A percentile compares a stretch with the other conserved stretches of the same genome.
phyloP scores from a whole-genome alignment of 2,113 vertebrate species.

The Salvelinus sp. region DNA sequence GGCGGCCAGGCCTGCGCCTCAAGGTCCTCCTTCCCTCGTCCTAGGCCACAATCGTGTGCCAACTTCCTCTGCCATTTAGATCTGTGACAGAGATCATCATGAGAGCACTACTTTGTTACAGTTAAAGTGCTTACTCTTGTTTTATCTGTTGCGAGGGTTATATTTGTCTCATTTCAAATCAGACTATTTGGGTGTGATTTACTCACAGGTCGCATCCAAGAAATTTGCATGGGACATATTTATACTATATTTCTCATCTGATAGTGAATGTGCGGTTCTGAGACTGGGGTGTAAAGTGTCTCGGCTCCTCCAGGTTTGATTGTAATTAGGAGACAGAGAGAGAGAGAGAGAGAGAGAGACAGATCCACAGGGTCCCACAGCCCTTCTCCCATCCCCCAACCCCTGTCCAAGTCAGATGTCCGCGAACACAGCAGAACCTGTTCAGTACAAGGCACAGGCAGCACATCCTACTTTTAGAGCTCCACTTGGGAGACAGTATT shows the following conservation, averaged over 20 bases:
- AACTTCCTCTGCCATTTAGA: neutral
- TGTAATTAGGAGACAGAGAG: conserved; percentile 61
- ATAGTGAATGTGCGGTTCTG: neutral
- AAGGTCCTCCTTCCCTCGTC: neutral
- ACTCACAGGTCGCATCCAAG: neutral
- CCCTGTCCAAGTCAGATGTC: conserved; percentile 35
- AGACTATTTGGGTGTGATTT: neutral
- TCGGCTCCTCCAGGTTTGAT: conserved; percentile 68
- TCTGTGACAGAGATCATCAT: conserved; percentile 5
- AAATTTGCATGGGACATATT: neutral
- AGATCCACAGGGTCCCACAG: conserved; percentile 31
- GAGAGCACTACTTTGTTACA: conserved; percentile 16
- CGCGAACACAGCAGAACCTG: conserved; percentile 24
- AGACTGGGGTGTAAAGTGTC: conserved; percentile 48
- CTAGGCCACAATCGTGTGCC: neutral
- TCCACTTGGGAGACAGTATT: conserved; percentile 28
- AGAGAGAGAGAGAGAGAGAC: conserved; percentile 23
- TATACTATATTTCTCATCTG: neutral
- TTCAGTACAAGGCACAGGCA: conserved; percentile 5
- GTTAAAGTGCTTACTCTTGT: conserved; percentile 14
- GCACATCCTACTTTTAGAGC: conserved; percentile 42
- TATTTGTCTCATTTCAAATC: conserved; percentile 25
- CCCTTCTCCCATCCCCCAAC: neutral
- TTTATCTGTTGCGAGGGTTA: conserved; percentile 24
- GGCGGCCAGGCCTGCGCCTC: neutral